phyloP scores from a whole-genome alignment of 2,888 invertebrate species.

The Gasteruption jaculator region DNA sequence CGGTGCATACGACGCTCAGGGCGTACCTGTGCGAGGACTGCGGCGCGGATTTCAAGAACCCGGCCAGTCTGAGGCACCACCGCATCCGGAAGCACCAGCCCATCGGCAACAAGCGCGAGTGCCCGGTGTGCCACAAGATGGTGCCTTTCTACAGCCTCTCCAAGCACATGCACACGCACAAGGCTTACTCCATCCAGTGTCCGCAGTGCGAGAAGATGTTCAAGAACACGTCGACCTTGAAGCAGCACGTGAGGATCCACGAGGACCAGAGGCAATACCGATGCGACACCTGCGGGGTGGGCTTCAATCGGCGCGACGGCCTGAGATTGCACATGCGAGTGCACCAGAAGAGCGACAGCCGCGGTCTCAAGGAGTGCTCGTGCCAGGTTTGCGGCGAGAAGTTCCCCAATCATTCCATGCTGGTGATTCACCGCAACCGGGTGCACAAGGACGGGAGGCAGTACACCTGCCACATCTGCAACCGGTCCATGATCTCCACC shows the following conservation, averaged over 20 bases:
- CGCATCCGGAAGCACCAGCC: constrained; percentile 47
- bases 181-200: constrained; percentile 46
- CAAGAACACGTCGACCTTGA: constrained; percentile 47
- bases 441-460: constrained; percentile 46
- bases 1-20: constrained; percentile 44
- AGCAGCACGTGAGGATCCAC: constrained; percentile 47
- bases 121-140: constrained; percentile 43
- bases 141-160: constrained; percentile 49
- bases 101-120: constrained; percentile 44
- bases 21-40: constrained; percentile 48
- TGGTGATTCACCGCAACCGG: constrained; percentile 47
- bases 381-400: constrained; percentile 49
- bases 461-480: constrained; percentile 47
- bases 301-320: constrained; percentile 47
- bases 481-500: constrained; percentile 47
- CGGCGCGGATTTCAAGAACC: constrained; percentile 49
- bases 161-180: constrained; percentile 50
- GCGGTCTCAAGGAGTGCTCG: constrained; percentile 46
- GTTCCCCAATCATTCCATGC: constrained; percentile 47
- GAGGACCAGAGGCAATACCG: constrained; percentile 48
- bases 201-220: constrained; percentile 50
- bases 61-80: constrained; percentile 46
- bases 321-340: constrained; percentile 45
- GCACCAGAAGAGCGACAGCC: constrained; percentile 45
- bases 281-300: constrained; percentile 47